Base-by-base conservation (phyloP, 2,113 vertebrate species). In the Clinocottus analis region DNA sequence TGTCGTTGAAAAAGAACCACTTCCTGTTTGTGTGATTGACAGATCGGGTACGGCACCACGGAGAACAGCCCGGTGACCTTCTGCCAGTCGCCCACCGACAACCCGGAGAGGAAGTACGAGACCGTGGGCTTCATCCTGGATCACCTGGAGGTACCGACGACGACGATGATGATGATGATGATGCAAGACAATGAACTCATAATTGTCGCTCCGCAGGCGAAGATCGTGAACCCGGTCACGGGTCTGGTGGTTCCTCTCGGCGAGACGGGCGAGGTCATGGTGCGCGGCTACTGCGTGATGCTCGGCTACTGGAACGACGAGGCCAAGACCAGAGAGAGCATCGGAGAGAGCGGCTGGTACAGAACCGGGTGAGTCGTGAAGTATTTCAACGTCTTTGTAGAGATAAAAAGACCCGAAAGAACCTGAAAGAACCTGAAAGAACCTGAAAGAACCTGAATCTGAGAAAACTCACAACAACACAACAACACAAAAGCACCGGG, bases 11-110 rank as follows among this genome's bases (percentile, higher is more conserved):
- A n/a, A n/a, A n/a, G n/a, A n/a, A n/a, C n/a, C 31, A 17, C 21
- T 0, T 21, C 29, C 27, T n/a, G 63, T 47, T 61, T 68, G 16
- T 75, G 29, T 90, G 62, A 74, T 45, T 87, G 71, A 70, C 90
- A 99, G 98, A 85, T 96, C 72, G 96, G 41, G 43, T 99, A 99
- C 7, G 98, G 98, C 53, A 96, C 97, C 79, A 99, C 98, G 0
- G 98, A 99, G 91, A 99, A 98, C 93, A 98, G 98, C 66, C 98
- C 98, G 0, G 96, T 97, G 76, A 97, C 97, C 1, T 99, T 99
- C 91, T 89, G 95, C 74, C 93, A 85, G 14, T 93, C 92, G 49
- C 92, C 94, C 0, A 16, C 33, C 1, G 98, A 99, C 93, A 95
- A 87, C 62, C 0, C 95, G 0, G 62, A 92, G 7, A 93, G 91